These are phyloP conservation scores for Sorex fumeus DNA, from an alignment of 2,113 vertebrate species.

Conservation along the genomic window DNA sequence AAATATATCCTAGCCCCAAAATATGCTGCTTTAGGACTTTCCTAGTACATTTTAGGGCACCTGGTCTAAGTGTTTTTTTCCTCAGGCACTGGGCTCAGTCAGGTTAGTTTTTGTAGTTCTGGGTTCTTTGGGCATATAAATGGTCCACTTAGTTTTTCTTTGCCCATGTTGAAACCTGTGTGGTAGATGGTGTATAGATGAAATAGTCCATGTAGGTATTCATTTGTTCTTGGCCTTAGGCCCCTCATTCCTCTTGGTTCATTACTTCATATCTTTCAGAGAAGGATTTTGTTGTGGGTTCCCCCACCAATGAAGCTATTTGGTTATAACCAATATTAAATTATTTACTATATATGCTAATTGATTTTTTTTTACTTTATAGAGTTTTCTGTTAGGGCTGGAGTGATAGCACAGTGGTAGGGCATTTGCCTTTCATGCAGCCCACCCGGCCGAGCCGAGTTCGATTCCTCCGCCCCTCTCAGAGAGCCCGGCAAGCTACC, in stretches of 20 bases:
- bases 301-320: not conserved
- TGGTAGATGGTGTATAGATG: not conserved
- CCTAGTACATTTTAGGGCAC: not conserved
- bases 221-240: not conserved
- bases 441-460: too few relatives aligned
- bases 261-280: not conserved
- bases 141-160: not conserved
- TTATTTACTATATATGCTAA: conserved; percentile 20
- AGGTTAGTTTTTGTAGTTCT: conserved; percentile 25
- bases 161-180: not conserved
- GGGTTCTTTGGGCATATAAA: not conserved
- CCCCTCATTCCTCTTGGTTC: not conserved
- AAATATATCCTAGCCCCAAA: not conserved
- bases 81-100: not conserved
- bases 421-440: too few relatives aligned
- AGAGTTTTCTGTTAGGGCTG: too few relatives aligned
- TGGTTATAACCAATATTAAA: not conserved
- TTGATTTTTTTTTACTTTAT: too few relatives aligned
- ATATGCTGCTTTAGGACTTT: not conserved
- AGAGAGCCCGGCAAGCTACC: too few relatives aligned
- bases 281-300: not conserved
- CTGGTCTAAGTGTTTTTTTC: conserved; percentile 21
- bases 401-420: too few relatives aligned
- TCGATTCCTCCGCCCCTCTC: too few relatives aligned
- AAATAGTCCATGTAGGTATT: not conserved